These are phyloP conservation scores for Gymnoscopelus microlampas DNA, from an alignment of 2,797 vertebrate genomes.

Conservation along the genomic window DNA sequence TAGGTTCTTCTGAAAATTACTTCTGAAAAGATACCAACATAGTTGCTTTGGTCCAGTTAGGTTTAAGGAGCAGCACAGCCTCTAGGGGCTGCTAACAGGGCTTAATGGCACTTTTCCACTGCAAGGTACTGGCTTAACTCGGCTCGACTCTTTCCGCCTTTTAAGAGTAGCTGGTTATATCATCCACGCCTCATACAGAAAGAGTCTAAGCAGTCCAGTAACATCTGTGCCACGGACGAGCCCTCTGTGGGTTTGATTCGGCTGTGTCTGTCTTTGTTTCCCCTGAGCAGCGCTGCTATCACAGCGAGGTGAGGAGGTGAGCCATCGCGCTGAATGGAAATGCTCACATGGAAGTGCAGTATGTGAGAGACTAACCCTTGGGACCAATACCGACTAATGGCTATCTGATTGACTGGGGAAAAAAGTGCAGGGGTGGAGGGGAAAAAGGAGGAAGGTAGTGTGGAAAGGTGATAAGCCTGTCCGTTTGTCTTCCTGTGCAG, in stretches of 20 bases:
- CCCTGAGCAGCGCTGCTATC: constrained; percentile 62
- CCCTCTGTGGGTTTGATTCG: constrained; percentile 60
- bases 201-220: constrained; percentile 40
- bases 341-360: constrained; percentile 62
- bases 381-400: constrained; percentile 68
- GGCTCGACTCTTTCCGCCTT: too few species aligned
- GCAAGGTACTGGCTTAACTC: too few species aligned
- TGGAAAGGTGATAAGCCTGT: constrained; percentile 36
- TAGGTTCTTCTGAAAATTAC: too few species aligned
- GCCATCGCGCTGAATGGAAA: constrained; percentile 68
- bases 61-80: too few species aligned
- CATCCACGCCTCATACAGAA: constrained; percentile 16
- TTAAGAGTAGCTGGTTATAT: too few species aligned
- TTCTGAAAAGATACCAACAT: too few species aligned
- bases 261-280: constrained; percentile 66
- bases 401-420: constrained; percentile 69
- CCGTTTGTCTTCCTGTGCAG: constrained; percentile 28
- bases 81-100: too few species aligned
- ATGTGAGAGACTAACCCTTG: constrained; percentile 53
- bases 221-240: constrained; percentile 40
- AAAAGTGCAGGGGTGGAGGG: constrained; percentile 47
- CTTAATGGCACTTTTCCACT: too few species aligned
- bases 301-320: constrained; percentile 61
- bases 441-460: constrained; percentile 29
- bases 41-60: too few species aligned